Percentiles rank a stretch among this genome's conserved stretches.
Evolutionary conservation across 2,113 vertebrate species (phyloP).

Genomic region (Odontophorus gujanensis): DNA sequence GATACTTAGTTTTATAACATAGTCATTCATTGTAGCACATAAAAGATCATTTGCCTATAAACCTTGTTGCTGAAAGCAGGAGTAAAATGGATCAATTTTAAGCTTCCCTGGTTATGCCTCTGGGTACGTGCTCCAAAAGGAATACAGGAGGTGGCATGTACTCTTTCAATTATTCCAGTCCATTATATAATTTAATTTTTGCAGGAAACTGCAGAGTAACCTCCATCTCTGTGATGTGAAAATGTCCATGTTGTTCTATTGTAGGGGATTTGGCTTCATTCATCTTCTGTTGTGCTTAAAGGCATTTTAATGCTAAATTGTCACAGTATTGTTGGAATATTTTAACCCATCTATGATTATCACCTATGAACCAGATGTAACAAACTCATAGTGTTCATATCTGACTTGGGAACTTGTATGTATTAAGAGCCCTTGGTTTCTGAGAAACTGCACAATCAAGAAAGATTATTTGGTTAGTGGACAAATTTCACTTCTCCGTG

Average conservation of each 20-base stretch:
- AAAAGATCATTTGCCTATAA: slow-evolving; percentile 69
- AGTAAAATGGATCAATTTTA: slow-evolving; percentile 47
- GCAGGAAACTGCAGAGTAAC: neutral
- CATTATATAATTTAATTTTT: neutral
- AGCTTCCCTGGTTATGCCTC: slow-evolving; percentile 4
- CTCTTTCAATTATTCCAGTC: neutral
- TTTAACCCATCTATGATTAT: neutral
- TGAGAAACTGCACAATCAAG: neutral
- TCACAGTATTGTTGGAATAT: neutral
- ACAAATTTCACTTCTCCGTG: neutral
- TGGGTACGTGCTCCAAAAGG: neutral
- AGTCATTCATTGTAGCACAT: slow-evolving; percentile 60
- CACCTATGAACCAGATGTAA: neutral
- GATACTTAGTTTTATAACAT: slow-evolving; percentile 65
- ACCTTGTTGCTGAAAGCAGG: slow-evolving; percentile 46
- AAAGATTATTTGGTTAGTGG: neutral
- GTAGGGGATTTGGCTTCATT: neutral
- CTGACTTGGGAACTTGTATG: neutral
- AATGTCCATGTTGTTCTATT: neutral
- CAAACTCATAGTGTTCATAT: neutral
- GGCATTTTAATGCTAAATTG: neutral
- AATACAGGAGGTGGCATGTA: neutral
- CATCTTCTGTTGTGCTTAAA: neutral
- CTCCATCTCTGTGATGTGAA: neutral
- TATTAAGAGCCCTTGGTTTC: neutral